phyloP scores from a whole-genome alignment of 2,888 invertebrate species.

The Aquatica leii region DNA sequence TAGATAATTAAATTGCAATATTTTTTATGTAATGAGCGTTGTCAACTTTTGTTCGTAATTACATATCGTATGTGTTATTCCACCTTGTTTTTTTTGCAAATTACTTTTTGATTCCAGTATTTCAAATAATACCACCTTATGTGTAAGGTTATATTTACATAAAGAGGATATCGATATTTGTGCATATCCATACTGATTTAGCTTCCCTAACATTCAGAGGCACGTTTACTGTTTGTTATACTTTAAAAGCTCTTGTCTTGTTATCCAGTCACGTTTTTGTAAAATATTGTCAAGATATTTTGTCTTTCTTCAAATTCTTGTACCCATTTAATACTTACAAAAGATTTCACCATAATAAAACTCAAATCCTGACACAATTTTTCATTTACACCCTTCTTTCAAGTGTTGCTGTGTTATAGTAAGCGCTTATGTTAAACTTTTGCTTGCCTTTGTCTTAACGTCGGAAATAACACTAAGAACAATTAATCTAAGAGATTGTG shows the following conservation, averaged over 20 bases:
- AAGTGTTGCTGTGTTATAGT: slow-evolving; percentile 7
- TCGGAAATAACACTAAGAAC: neutral
- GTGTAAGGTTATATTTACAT: neutral
- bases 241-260: slow-evolving; percentile 17
- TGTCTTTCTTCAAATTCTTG: slow-evolving; percentile 11
- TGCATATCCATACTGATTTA: slow-evolving; percentile 1
- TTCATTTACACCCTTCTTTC: slow-evolving; percentile 11
- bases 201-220: slow-evolving; percentile 15
- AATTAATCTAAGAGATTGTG: slow-evolving; percentile 9
- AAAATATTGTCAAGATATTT: slow-evolving; percentile 18
- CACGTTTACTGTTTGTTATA: slow-evolving; percentile 16
- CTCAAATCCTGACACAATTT: slow-evolving; percentile 10
- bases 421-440: slow-evolving; percentile 8
- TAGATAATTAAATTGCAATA: neutral
- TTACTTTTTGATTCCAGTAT: neutral
- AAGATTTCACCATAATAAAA: slow-evolving; percentile 14
- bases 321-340: slow-evolving; percentile 10
- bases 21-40: too few relatives aligned
- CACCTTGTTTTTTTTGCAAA: neutral
- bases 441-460: slow-evolving; percentile 2
- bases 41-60: too few relatives aligned
- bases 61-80: too few relatives aligned
- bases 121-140: neutral
- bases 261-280: slow-evolving; percentile 18
- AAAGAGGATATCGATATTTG: slow-evolving; percentile 12